A percentile compares a stretch with the other conserved stretches of the same genome.
phyloP scores from a whole-genome alignment of 2,888 invertebrate genomes.

The Oscheius myriophilus region DNA sequence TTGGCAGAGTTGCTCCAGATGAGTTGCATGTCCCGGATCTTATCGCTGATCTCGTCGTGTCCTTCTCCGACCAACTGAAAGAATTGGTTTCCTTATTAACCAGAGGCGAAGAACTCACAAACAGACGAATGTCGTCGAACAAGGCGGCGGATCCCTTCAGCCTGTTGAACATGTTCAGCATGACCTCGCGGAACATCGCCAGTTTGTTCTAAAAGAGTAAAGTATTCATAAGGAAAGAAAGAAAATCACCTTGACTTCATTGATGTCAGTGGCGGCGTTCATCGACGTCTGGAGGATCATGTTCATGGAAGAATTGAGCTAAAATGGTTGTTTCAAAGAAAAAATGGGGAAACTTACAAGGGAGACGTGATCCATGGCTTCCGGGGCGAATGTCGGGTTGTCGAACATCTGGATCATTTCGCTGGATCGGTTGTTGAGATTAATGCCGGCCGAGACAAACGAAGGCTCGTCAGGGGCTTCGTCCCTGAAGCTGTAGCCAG shows the following conservation, averaged over 20 bases:
- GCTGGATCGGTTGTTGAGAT: background rate
- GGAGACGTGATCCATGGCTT: constrained; percentile 1
- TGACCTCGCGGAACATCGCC: background rate
- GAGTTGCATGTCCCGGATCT: constrained; percentile 14
- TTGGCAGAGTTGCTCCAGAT: constrained; percentile 4
- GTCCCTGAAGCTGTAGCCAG: background rate
- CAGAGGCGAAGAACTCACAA: too few relatives aligned
- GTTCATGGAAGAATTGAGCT: constrained; percentile 11
- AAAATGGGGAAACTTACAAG: background rate
- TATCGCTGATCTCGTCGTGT: background rate
- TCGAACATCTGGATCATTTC: constrained; percentile 5
- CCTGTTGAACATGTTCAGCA: constrained; percentile 5
- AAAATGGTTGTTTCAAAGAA: too few relatives aligned
- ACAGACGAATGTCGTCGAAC: constrained; percentile 18
- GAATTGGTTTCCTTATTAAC: too few relatives aligned
- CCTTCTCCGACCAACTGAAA: background rate
- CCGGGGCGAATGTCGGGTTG: background rate
- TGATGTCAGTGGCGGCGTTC: constrained; percentile 13
- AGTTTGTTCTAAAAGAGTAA: too few relatives aligned
- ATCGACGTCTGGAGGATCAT: constrained; percentile 9
- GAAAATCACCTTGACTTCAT: constrained; percentile 11
- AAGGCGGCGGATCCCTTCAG: constrained; percentile 17
- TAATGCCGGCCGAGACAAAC: background rate
- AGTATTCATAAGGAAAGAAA: too few relatives aligned
- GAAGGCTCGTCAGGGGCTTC: too few relatives aligned